Conservation (phyloP, 2,113 vertebrate species). For the Trichomycterus rosablanca region DNA sequence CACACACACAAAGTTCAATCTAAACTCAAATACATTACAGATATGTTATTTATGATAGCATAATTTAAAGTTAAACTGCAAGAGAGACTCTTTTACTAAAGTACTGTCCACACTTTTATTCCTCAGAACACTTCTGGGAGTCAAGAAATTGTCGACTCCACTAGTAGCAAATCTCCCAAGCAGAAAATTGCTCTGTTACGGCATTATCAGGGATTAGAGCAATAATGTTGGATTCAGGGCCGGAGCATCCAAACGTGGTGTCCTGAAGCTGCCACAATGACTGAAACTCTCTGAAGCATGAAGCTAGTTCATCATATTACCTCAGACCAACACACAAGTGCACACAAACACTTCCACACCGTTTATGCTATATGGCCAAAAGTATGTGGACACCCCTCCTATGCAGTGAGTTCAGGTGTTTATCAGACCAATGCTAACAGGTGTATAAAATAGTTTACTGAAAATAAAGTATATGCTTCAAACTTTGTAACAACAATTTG, state of each 20-base stretch:
- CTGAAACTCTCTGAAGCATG: conserved; percentile 49
- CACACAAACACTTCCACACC: neutral
- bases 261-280: conserved; percentile 52
- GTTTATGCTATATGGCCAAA: too few relatives aligned
- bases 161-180: conserved; percentile 68
- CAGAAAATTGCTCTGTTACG: conserved; percentile 75
- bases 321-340: conserved; percentile 10
- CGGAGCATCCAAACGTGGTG: conserved; percentile 63
- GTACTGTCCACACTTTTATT: conserved; percentile 68
- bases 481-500: too few relatives aligned
- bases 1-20: too few relatives aligned
- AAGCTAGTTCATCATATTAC: conserved; percentile 57
- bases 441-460: too few relatives aligned
- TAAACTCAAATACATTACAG: too few relatives aligned
- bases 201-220: conserved; percentile 76
- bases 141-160: conserved; percentile 70
- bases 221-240: conserved; percentile 68
- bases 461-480: too few relatives aligned
- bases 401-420: too few relatives aligned
- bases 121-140: conserved; percentile 67
- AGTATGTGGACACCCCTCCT: too few relatives aligned
- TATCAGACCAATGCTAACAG: too few relatives aligned
- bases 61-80: too few relatives aligned
- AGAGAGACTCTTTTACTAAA: conserved; percentile 62
- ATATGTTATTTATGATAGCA: too few relatives aligned